phyloP scores from a whole-genome alignment of 1,140 invertebrate genomes.

The Camponotus floridanus region DNA sequence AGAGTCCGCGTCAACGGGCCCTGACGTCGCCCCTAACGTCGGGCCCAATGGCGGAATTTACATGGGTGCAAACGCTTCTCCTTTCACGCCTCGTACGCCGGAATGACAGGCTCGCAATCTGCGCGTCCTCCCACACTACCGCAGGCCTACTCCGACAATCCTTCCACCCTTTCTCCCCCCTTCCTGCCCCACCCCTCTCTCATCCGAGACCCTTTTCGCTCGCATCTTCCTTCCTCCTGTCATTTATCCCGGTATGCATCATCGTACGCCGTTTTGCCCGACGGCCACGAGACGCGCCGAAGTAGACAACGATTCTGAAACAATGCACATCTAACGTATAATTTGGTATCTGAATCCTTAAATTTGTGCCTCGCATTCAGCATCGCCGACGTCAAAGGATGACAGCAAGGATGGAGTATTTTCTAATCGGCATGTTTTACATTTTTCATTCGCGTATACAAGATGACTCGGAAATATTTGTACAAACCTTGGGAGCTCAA shows the following conservation, averaged over 20 bases:
- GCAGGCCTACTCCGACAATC: constrained; percentile 53
- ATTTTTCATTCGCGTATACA: neutral
- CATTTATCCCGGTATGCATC: constrained; percentile 66
- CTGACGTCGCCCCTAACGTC: constrained; percentile 50
- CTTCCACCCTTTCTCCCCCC: constrained; percentile 41
- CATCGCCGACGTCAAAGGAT: neutral
- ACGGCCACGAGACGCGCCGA: constrained; percentile 46
- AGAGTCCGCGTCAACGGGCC: constrained; percentile 58
- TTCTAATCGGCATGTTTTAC: neutral
- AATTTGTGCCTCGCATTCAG: constrained; percentile 28
- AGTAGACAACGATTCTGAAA: constrained; percentile 43
- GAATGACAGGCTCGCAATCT: constrained; percentile 75
- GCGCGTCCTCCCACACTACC: constrained; percentile 74
- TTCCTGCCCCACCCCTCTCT: neutral
- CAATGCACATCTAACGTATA: constrained; percentile 56
- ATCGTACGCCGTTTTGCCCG: constrained; percentile 45
- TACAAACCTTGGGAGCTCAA: no score
- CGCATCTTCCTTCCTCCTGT: constrained; percentile 64
- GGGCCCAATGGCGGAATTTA: constrained; percentile 67
- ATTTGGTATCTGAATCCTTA: constrained; percentile 47
- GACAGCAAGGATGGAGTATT: neutral
- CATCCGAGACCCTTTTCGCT: constrained; percentile 53
- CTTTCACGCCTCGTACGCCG: constrained; percentile 74
- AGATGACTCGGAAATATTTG: no score
- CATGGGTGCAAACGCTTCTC: constrained; percentile 70